These are phyloP conservation scores for Macrostomum cliftonense DNA, from an alignment of 2,888 invertebrate genomes.

Conservation along the genomic window DNA sequence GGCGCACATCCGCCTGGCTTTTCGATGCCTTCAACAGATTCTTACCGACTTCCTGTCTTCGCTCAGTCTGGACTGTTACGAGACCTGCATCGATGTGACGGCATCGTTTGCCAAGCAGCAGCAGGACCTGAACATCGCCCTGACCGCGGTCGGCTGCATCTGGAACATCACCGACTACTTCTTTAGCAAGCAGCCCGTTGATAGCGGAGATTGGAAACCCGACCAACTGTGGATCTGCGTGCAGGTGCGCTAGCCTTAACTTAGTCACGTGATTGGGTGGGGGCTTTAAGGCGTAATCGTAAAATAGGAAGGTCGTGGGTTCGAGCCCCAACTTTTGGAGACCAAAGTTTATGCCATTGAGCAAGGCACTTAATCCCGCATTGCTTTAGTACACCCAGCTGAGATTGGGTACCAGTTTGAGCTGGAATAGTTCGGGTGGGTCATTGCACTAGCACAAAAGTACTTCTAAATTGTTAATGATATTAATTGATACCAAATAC, in stretches of 20 bases:
- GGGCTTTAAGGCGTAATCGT: constrained; percentile 14
- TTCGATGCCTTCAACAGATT: constrained; percentile 81
- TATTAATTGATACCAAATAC: too few relatives aligned
- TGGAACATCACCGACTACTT: constrained; percentile 97
- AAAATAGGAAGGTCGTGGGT: too few relatives aligned
- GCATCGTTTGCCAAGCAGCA: constrained; percentile 87
- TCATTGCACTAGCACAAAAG: too few relatives aligned
- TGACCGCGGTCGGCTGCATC: constrained; percentile 80
- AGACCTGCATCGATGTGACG: constrained; percentile 71
- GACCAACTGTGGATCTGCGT: constrained; percentile 75
- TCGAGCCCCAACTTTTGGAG: too few relatives aligned
- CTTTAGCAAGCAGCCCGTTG: constrained; percentile 66
- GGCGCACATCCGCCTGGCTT: constrained; percentile 71
- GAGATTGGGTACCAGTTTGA: too few relatives aligned
- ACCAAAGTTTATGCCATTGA: too few relatives aligned
- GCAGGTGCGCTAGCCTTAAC: constrained; percentile 32
- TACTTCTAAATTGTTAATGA: too few relatives aligned
- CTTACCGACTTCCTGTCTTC: constrained; percentile 79
- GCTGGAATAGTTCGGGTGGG: too few relatives aligned
- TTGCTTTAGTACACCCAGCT: too few relatives aligned
- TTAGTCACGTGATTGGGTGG: constrained; percentile 54
- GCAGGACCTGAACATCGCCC: constrained; percentile 82
- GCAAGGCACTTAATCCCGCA: too few relatives aligned
- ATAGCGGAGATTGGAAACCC: constrained; percentile 22
- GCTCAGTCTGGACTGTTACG: constrained; percentile 75